phyloP scores from a whole-genome alignment of 2,888 invertebrate genomes.

The Agrotis clavis region DNA sequence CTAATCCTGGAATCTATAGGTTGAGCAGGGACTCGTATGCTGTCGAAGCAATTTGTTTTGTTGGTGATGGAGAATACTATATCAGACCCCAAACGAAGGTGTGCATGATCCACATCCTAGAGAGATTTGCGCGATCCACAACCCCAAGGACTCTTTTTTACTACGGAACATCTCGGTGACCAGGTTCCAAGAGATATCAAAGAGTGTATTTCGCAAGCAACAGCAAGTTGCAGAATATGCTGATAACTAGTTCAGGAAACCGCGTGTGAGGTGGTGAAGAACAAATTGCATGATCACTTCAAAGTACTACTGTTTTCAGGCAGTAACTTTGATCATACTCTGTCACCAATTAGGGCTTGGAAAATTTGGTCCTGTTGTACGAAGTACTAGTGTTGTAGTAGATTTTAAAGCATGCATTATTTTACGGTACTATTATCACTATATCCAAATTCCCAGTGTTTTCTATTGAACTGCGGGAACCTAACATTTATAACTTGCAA shows the following conservation, averaged over 20 bases:
- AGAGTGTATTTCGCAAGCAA: background rate
- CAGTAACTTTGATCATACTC: background rate
- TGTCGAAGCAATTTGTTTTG: background rate
- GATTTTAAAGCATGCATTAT: constrained; percentile 11
- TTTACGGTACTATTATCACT: constrained; percentile 19
- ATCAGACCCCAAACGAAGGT: background rate
- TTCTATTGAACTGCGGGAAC: constrained; percentile 29
- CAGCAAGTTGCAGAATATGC: background rate
- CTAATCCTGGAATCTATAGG: background rate
- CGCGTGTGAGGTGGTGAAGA: constrained; percentile 7
- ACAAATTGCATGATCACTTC: background rate
- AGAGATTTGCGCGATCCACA: background rate
- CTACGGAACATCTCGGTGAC: too few relatives aligned
- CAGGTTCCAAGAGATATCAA: too few relatives aligned
- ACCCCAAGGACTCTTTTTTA: background rate
- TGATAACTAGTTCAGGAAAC: constrained; percentile 16
- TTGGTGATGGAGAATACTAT: background rate
- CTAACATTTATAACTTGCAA: constrained; percentile 18
- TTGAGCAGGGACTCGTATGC: background rate
- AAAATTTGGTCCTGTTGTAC: constrained; percentile 32
- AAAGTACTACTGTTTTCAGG: background rate
- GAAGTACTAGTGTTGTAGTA: constrained; percentile 12
- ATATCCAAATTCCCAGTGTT: constrained; percentile 44
- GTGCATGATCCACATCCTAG: background rate
- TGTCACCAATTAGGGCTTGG: background rate